These are phyloP conservation scores for Hypotaenidia philippensis DNA, from an alignment of 2,797 vertebrate genomes.

Conservation along the genomic window DNA sequence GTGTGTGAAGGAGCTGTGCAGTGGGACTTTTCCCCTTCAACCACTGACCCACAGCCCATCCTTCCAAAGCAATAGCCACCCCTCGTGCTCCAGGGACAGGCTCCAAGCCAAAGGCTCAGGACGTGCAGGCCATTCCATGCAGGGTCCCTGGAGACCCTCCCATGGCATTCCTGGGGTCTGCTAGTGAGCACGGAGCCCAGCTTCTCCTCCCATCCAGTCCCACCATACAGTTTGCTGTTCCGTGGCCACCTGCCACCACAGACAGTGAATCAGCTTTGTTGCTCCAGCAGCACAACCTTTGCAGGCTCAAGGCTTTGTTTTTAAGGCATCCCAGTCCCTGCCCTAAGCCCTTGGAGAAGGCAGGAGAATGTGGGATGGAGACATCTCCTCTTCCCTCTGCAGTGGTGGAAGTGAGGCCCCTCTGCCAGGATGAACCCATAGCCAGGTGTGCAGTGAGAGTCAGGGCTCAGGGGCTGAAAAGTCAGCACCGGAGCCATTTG, in stretches of 20 bases:
- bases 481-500: rapidly evolving
- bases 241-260: background rate
- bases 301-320: background rate
- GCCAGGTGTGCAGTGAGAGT: background rate
- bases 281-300: background rate
- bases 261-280: background rate
- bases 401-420: rapidly evolving
- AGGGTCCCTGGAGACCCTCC: rapidly evolving
- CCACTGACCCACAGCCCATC: background rate
- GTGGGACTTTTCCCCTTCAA: background rate
- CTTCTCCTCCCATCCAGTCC: background rate
- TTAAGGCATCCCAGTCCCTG: rapidly evolving
- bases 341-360: background rate
- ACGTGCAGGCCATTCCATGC: rapidly evolving
- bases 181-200: background rate
- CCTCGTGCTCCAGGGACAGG: rapidly evolving
- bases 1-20: background rate
- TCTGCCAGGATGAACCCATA: background rate
- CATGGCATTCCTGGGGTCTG: background rate
- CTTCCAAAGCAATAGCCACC: background rate
- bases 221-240: background rate
- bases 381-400: background rate
- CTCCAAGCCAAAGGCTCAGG: background rate
- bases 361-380: background rate
- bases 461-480: background rate